phyloP scores from a whole-genome alignment of 2,888 invertebrate species.

The Xestia rhomboidea region DNA sequence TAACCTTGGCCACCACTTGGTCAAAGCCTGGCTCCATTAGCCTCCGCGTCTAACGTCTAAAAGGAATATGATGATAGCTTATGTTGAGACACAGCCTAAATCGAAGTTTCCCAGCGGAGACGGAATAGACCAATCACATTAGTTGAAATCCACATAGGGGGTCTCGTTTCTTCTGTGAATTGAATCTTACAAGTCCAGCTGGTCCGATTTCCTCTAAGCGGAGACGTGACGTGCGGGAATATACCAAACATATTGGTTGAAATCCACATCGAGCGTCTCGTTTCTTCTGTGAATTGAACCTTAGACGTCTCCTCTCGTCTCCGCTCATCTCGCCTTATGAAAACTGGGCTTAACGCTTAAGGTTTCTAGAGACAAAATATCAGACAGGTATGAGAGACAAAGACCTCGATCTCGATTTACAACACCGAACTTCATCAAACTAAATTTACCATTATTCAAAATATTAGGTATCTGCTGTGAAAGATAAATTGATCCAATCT shows the following conservation, averaged over 20 bases:
- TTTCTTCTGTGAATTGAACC: not conserved
- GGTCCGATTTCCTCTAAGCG: too few species aligned
- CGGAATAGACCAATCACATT: too few species aligned
- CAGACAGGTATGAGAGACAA: not conserved
- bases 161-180: too few species aligned
- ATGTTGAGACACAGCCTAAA: too few species aligned
- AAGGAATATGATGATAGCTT: too few species aligned
- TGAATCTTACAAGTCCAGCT: too few species aligned
- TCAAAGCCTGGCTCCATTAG: too few species aligned
- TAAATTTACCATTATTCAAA: not conserved
- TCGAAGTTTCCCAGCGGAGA: too few species aligned
- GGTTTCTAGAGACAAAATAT: not conserved
- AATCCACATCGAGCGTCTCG: not conserved
- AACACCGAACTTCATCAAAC: not conserved
- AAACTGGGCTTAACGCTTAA: not conserved
- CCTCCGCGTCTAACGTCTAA: too few species aligned
- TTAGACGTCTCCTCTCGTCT: not conserved
- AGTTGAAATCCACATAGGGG: too few species aligned
- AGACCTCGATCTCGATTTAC: not conserved
- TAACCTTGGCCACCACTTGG: too few species aligned
- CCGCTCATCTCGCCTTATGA: not conserved
- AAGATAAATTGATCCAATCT: not conserved
- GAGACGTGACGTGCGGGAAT: too few species aligned
- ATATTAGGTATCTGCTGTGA: not conserved
- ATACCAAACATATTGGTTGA: not conserved